Evolutionary conservation across 2,888 invertebrate genomes (phyloP).

Genomic region (Spodoptera littoralis): DNA sequence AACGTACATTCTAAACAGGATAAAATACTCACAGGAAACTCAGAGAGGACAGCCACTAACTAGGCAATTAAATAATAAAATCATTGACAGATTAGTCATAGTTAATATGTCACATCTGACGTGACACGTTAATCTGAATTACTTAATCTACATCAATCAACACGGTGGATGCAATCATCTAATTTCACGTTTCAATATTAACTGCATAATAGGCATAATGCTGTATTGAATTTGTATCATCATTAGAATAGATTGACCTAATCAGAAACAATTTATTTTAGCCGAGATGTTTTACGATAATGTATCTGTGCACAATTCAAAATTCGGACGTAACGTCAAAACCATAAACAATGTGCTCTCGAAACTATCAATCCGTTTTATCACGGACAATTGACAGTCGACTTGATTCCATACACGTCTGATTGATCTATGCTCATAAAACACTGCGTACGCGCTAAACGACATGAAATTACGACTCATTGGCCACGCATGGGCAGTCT

Average conservation of each 20-base stretch:
- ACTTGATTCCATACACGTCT: conserved; percentile 37
- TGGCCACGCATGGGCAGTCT: conserved; percentile 35
- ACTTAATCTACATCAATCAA: conserved; percentile 37
- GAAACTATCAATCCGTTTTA: conserved; percentile 35
- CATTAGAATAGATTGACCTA: background rate
- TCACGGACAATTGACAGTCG: conserved; percentile 39
- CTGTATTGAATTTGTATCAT: conserved; percentile 16
- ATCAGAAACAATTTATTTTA: too few relatives aligned
- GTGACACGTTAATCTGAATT: conserved; percentile 38
- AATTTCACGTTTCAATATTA: conserved; percentile 22
- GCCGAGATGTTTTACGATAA: too few relatives aligned
- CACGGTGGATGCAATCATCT: conserved; percentile 32
- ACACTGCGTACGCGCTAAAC: conserved; percentile 36
- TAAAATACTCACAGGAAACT: conserved; percentile 25
- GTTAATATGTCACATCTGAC: conserved; percentile 21
- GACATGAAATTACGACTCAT: conserved; percentile 42
- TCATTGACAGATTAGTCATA: conserved; percentile 37
- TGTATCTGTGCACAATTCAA: too few relatives aligned
- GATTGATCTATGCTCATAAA: conserved; percentile 46
- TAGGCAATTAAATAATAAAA: conserved; percentile 31
- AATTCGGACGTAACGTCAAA: background rate
- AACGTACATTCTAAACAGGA: conserved; percentile 39
- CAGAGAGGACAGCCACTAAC: conserved; percentile 7
- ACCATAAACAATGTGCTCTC: conserved; percentile 25
- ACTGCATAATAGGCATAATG: conserved; percentile 4